Evolutionary conservation across 2,797 vertebrate genomes (phyloP).

Genomic region (Chelon labrosus): DNA sequence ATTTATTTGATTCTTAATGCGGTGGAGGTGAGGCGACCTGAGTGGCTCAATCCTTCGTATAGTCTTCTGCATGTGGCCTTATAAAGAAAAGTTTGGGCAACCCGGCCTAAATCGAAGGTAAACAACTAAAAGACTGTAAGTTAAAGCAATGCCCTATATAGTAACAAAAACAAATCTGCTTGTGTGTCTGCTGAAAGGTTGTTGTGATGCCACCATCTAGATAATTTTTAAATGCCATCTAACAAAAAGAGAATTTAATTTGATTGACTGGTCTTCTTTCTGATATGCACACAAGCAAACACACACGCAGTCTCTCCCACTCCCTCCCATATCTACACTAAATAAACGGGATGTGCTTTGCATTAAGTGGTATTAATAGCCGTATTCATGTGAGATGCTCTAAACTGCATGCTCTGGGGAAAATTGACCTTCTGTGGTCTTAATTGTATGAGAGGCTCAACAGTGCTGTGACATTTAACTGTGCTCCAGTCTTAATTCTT

Average conservation of each 20-base stretch:
- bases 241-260: slow-evolving; percentile 29
- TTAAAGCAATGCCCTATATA: neutral
- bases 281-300: slow-evolving; percentile 47
- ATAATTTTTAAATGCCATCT: slow-evolving; percentile 60
- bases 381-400: slow-evolving; percentile 60
- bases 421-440: slow-evolving; percentile 80
- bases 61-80: too few relatives aligned
- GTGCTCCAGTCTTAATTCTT: slow-evolving; percentile 73
- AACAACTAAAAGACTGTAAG: neutral
- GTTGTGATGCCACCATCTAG: slow-evolving; percentile 13
- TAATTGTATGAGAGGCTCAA: slow-evolving; percentile 79
- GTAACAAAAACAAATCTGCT: neutral
- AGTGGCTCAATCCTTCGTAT: too few relatives aligned
- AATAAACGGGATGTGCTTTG: slow-evolving; percentile 61
- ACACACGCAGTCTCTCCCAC: slow-evolving; percentile 14
- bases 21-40: too few relatives aligned
- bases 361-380: slow-evolving; percentile 73
- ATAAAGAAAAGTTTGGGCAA: too few relatives aligned
- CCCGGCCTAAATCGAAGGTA: too few relatives aligned
- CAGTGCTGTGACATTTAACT: slow-evolving; percentile 78
- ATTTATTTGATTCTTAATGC: too few relatives aligned
- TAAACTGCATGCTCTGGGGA: slow-evolving; percentile 66
- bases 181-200: slow-evolving; percentile 7
- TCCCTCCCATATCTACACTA: slow-evolving; percentile 34
- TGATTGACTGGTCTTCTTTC: slow-evolving; percentile 43